Evolutionary conservation across 2,888 invertebrate genomes (phyloP).

Genomic region (Caenorhabditis macrosperma): DNA sequence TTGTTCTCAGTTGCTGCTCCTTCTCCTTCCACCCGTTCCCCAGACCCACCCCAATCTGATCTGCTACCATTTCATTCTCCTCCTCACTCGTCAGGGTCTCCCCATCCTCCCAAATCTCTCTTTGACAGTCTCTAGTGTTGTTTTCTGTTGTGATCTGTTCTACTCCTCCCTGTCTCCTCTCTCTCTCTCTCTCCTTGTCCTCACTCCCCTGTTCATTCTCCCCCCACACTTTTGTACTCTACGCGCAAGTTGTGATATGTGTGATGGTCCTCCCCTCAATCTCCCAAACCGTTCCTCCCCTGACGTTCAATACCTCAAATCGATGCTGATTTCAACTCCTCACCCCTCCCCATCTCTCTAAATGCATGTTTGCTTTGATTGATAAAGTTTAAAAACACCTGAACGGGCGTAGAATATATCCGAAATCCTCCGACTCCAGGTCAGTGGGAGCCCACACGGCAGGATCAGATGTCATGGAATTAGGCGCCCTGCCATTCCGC

Average conservation of each 20-base stretch:
- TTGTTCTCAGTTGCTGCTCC: neutral
- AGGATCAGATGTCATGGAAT: no score
- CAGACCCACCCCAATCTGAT: conserved; percentile 13
- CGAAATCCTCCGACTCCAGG: no score
- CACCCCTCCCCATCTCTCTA: no score
- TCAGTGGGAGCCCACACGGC: no score
- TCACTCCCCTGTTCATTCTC: neutral
- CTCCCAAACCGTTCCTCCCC: no score
- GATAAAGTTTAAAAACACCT: no score
- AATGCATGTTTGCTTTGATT: no score
- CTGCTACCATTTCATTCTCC: conserved; percentile 24
- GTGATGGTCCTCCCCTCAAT: conserved; percentile 31
- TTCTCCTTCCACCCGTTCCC: conserved; percentile 8
- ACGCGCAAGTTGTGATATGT: conserved; percentile 54
- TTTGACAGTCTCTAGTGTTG: conserved; percentile 22
- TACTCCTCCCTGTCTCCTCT: neutral
- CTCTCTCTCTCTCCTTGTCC: conserved; percentile 22
- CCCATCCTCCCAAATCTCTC: conserved; percentile 21
- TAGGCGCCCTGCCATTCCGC: no score
- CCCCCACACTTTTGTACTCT: conserved; percentile 39
- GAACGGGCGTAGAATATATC: no score
- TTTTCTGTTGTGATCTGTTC: conserved; percentile 16
- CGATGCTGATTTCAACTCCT: neutral
- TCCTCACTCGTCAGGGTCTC: conserved; percentile 53
- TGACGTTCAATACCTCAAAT: conserved; percentile 30